Evolutionary conservation across 2,113 vertebrate genomes (phyloP), one percentile per base, ranked within the genome.

Genomic region (Lophotis ruficrista): DNA sequence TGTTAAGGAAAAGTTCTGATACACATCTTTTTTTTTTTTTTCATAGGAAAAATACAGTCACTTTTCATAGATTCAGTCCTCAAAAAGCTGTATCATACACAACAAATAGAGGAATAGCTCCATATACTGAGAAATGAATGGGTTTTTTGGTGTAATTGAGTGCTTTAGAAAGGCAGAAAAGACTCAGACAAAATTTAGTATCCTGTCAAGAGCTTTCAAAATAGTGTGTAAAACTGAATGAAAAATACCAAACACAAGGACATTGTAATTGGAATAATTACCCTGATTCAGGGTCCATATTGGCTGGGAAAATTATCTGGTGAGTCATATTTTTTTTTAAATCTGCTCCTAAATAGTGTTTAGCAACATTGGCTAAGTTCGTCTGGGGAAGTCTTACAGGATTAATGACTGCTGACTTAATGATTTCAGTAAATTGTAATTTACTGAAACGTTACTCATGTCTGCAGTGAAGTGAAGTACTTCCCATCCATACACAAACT

Each of bases 201-300:
- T 27, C 25, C 30, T 64, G 48, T 62, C 60, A 64, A 76, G 37
- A 75, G 66, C n/a, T 79, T 76, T 68, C 83, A 90, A 64, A 96
- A 48, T 12, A 70, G 10, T 12, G 24, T 57, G 33, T 2, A 87
- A 88, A 94, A 35, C 30, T 22, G 56, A 86, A 78, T 53, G 56
- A 93, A 93, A 90, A 92, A 48, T 23, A 88, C 24, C 37, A 83
- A 93, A 87, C 35, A 75, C 45, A n/a, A 57, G 79, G 86, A 72
- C 2, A 1, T 19, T 61, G 31, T 53, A 81, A 93, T 11, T 85
- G 45, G 43, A 84, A 87, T 93, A 89, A 93, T 82, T 93, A 69
- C 17, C 54, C 58, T 90, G 91, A 54, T 86, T 73, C 48, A 50
- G 61, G 53, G 41, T 73, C 48, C 1, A 0, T 71, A 53, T 27